phyloP scores from a whole-genome alignment of 1,140 invertebrate species.

The Papilio aristodemus region DNA sequence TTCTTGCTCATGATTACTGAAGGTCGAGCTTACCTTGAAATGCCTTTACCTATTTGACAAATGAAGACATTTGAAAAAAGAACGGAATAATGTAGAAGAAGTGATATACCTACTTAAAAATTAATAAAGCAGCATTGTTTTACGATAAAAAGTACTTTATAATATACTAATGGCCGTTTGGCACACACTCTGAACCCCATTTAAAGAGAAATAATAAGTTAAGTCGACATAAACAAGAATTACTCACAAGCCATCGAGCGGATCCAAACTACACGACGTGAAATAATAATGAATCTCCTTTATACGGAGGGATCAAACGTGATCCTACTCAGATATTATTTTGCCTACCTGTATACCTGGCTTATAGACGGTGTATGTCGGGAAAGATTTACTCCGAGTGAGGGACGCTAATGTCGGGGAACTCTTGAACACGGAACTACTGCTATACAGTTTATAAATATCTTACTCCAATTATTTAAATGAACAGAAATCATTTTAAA shows the following conservation, averaged over 20 bases:
- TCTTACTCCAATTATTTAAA: too few species aligned
- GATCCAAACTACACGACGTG: conserved; percentile 4
- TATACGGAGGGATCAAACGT: conserved; percentile 2
- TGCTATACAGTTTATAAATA: too few species aligned
- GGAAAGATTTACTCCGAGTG: conserved; percentile 45
- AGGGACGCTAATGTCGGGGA: background rate
- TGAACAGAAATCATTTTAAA: too few species aligned
- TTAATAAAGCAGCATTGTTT: too few species aligned
- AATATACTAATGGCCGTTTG: background rate
- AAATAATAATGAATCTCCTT: conserved; percentile 20
- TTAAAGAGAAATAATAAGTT: conserved; percentile 33
- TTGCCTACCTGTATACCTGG: conserved; percentile 33
- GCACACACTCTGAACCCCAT: conserved; percentile 1
- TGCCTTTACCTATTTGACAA: too few species aligned
- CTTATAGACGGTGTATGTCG: conserved; percentile 47
- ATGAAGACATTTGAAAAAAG: too few species aligned
- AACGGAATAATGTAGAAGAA: too few species aligned
- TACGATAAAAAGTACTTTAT: conserved; percentile 31
- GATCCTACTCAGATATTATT: conserved; percentile 12
- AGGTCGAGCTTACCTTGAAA: too few species aligned
- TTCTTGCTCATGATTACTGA: too few species aligned
- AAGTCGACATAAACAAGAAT: conserved; percentile 27
- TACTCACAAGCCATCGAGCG: conserved; percentile 11
- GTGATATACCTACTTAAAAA: too few species aligned
- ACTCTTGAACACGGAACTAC: background rate